These are phyloP conservation scores for Caenorhabditis macrosperma DNA, from an alignment of 2,888 invertebrate species.

Conservation along the genomic window DNA sequence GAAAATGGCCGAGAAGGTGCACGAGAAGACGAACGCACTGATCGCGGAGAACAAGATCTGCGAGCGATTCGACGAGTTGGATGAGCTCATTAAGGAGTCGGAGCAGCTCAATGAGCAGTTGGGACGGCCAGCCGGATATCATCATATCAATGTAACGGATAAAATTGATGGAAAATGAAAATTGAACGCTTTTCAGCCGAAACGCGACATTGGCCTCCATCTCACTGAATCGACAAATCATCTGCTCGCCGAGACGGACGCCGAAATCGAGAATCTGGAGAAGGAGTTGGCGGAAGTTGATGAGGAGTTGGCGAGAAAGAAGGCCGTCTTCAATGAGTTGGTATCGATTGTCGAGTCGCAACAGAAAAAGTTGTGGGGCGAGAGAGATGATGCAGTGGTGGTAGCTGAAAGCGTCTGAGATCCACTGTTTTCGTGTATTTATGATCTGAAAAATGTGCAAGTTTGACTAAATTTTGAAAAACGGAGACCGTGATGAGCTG, in stretches of 20 bases:
- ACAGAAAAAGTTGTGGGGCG: constrained; percentile 18
- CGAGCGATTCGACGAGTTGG: constrained; percentile 35
- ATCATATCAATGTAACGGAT: constrained; percentile 12
- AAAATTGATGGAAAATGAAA: not conserved
- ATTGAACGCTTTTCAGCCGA: constrained; percentile 23
- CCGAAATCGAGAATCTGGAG: constrained; percentile 22
- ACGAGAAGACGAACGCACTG: constrained; percentile 7
- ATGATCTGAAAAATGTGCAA: not conserved
- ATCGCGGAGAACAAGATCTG: constrained; percentile 19
- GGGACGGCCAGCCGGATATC: constrained; percentile 20
- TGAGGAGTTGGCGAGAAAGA: not conserved
- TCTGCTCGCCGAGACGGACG: not conserved
- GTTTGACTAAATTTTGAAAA: not conserved
- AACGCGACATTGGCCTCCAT: constrained; percentile 33
- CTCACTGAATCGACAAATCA: not conserved
- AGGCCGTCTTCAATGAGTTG: constrained; percentile 24
- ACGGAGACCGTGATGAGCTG: no score
- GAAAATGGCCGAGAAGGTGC: not conserved
- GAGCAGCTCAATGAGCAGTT: constrained; percentile 14
- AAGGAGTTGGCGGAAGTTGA: constrained; percentile 3
- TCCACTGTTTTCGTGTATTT: not conserved
- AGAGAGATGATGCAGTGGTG: not conserved
- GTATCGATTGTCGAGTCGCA: constrained; percentile 24
- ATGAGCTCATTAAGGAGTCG: constrained; percentile 8
- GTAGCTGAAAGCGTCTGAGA: not conserved